These are phyloP conservation scores for Solenopsis fugax DNA, from an alignment of 1,140 invertebrate genomes.

Conservation along the genomic window DNA sequence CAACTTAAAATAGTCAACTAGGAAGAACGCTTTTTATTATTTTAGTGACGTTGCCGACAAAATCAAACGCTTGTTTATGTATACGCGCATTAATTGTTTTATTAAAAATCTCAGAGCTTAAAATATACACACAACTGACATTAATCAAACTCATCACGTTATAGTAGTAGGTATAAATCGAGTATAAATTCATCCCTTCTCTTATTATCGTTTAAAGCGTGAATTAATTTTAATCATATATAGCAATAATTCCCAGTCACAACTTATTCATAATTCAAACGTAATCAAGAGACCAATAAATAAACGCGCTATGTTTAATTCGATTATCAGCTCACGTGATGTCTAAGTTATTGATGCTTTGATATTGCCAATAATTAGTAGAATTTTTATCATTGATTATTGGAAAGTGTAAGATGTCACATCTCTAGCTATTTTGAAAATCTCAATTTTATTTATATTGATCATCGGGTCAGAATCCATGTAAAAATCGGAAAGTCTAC, in stretches of 20 bases:
- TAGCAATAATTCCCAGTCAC: background rate
- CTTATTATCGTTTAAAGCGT: constrained; percentile 38
- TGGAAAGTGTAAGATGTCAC: background rate
- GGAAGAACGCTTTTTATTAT: background rate
- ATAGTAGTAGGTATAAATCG: constrained; percentile 21
- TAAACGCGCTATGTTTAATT: background rate
- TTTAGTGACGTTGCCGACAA: background rate
- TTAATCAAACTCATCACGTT: constrained; percentile 29
- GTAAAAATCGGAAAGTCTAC: background rate
- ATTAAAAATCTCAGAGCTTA: constrained; percentile 19
- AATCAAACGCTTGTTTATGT: background rate
- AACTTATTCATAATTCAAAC: constrained; percentile 1
- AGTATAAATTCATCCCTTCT: background rate
- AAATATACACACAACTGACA: background rate
- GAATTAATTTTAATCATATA: constrained; percentile 17
- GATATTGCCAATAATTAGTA: background rate
- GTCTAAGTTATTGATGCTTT: background rate
- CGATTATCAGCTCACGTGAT: background rate
- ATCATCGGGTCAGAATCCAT: background rate
- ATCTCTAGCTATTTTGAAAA: constrained; percentile 33
- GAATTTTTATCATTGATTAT: background rate
- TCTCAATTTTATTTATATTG: constrained; percentile 23
- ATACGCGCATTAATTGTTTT: background rate
- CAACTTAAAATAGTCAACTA: constrained; percentile 42
- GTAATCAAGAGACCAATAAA: constrained; percentile 11